These are phyloP conservation scores for Troilus luridus DNA, from an alignment of 2,888 invertebrate genomes.

Conservation along the genomic window DNA sequence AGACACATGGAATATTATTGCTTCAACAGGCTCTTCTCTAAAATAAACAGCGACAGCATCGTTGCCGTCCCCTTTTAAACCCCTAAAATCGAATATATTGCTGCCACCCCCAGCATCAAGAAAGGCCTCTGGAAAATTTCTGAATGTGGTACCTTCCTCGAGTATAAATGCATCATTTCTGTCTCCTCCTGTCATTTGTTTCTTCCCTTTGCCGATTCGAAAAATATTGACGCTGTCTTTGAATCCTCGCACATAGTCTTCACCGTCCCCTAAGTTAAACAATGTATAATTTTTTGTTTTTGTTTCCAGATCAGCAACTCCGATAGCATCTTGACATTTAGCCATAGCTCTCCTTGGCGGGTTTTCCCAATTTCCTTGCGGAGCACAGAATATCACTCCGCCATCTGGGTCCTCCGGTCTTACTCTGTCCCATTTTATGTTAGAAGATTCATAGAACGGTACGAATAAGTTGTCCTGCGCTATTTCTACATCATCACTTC, in stretches of 20 bases:
- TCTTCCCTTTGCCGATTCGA: background rate
- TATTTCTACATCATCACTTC: background rate
- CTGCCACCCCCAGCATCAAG: background rate
- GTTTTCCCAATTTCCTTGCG: background rate
- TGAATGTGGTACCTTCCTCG: background rate
- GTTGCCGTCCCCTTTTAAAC: background rate
- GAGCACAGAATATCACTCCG: background rate
- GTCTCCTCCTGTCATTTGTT: background rate
- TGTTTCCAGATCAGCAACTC: background rate
- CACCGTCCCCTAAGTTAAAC: background rate
- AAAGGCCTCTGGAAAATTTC: background rate
- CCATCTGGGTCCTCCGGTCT: background rate
- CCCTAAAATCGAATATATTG: background rate
- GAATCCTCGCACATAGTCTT: background rate
- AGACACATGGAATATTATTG: background rate
- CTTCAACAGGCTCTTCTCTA: background rate
- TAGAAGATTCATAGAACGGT: background rate
- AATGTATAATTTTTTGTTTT: background rate
- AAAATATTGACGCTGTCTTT: background rate
- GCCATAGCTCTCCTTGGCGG: background rate
- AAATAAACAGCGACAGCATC: background rate
- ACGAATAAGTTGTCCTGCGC: background rate
- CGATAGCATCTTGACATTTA: background rate
- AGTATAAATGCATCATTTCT: background rate
- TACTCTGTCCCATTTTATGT: background rate